Base-by-base conservation (phyloP, 2,113 vertebrate species). In the Brachionichthys hirsutus region DNA sequence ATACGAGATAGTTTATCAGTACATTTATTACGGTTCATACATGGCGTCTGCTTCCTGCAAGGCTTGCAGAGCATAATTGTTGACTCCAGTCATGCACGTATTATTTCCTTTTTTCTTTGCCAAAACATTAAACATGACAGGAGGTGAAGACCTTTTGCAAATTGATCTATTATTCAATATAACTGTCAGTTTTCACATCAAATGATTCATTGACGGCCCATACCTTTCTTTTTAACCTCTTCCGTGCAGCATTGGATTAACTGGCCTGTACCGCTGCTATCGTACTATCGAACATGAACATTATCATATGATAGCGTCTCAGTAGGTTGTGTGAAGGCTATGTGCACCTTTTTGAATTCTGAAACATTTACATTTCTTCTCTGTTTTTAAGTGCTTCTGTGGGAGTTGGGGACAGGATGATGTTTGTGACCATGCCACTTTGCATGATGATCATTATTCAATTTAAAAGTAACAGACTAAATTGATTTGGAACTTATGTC, bases 1-100 rank as follows among this genome's bases (percentile, higher is more conserved):
- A 30, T 30, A 2, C 24, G 4, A 30, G 5, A 30, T 30, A 30
- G 24, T n/a, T n/a, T n/a, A n/a, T n/a, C n/a, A n/a, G n/a, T n/a
- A n/a, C n/a, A n/a, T n/a, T n/a, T n/a, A n/a, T n/a, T n/a, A n/a
- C n/a, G n/a, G n/a, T n/a, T n/a, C n/a, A n/a, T n/a, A n/a, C n/a
- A n/a, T n/a, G n/a, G n/a, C 42, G n/a, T 17, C 43, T 38, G 35
- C 51, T 68, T 40, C 60, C 20, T 49, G 51, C 44, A 67, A 45
- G 16, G 43, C 75, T 74, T 1, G 3, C 54, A 59, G 41, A 64
- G 54, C 14, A 59, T 54, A 62, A 69, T 41, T 48, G 56, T 67
- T 70, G 54, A 75, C 75, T 75, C 44, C 36, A 43, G 15, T 65
- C 62, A 54, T 46, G 18, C 69, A 50, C 49, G 50, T 67, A 24